Conservation (phyloP, 2,888 invertebrate genomes). For the Caenorhabditis afra region DNA sequence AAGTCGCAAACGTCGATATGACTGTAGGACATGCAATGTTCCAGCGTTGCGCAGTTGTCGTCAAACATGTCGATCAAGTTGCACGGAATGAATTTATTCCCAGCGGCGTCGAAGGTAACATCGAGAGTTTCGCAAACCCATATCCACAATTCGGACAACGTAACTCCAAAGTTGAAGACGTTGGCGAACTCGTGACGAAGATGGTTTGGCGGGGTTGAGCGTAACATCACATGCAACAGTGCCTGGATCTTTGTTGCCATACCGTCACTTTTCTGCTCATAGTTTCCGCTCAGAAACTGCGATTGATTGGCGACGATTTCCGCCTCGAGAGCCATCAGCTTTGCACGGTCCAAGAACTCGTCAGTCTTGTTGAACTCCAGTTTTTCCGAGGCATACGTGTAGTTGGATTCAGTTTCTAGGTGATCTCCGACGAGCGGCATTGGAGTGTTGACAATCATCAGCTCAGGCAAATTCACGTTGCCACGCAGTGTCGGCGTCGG, state of each 20-base stretch:
- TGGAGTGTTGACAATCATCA: too few species aligned
- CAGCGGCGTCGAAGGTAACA: too few species aligned
- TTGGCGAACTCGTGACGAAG: slow-evolving; percentile 24
- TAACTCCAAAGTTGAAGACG: slow-evolving; percentile 7
- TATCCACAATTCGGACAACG: slow-evolving; percentile 8
- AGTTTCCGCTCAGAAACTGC: neutral
- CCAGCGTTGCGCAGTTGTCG: neutral
- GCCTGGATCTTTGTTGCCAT: neutral
- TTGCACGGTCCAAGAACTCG: too few species aligned
- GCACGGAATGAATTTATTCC: neutral
- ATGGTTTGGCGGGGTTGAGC: slow-evolving; percentile 6
- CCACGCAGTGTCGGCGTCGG: too few species aligned
- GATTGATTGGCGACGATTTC: too few species aligned
- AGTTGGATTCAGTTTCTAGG: too few species aligned
- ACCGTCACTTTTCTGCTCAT: neutral
- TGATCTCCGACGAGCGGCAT: too few species aligned
- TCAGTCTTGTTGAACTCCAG: too few species aligned
- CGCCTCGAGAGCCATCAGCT: too few species aligned
- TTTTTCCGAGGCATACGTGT: too few species aligned
- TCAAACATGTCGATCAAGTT: slow-evolving; percentile 9
- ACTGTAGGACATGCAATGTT: neutral
- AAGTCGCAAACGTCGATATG: slow-evolving; percentile 2
- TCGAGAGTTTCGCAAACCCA: too few species aligned
- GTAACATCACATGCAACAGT: neutral
- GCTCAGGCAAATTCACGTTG: too few species aligned